Evolutionary conservation across 2,888 invertebrate genomes (phyloP).

Genomic region (Caenorhabditis wallacei): DNA sequence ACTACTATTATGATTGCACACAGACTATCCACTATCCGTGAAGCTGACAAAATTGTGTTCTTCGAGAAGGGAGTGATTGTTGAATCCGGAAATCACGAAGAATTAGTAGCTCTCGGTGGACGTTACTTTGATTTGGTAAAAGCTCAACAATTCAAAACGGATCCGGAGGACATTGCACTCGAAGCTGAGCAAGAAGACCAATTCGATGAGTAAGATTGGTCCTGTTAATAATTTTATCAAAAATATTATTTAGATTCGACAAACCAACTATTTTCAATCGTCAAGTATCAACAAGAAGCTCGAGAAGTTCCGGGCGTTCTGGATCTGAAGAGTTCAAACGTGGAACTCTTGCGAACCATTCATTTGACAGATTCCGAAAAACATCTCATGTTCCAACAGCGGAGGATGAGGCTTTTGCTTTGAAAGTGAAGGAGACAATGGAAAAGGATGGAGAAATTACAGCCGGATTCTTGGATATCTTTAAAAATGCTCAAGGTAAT

Average conservation of each 20-base stretch:
- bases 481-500: conserved; percentile 60
- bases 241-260: conserved; percentile 28
- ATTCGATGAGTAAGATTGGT: conserved; percentile 56
- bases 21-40: conserved; percentile 77
- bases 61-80: conserved; percentile 77
- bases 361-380: conserved; percentile 45
- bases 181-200: conserved; percentile 62
- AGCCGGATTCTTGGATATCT: conserved; percentile 63
- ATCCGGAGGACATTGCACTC: conserved; percentile 64
- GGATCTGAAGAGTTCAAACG: conserved; percentile 70
- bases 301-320: conserved; percentile 63
- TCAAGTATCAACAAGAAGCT: conserved; percentile 49
- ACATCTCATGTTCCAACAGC: conserved; percentile 36
- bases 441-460: conserved; percentile 57
- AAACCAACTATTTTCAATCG: conserved; percentile 31
- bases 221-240: too few species aligned
- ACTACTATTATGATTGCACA: conserved; percentile 79
- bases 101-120: conserved; percentile 72
- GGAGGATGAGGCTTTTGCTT: conserved; percentile 62
- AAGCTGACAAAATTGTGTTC: conserved; percentile 79
- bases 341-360: conserved; percentile 64
- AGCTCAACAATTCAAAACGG: conserved; percentile 75
- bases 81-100: conserved; percentile 73
- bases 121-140: conserved; percentile 73
- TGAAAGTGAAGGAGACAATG: conserved; percentile 60